phyloP scores from a whole-genome alignment of 2,888 invertebrate species.

The Trypoxylon attenuatum region DNA sequence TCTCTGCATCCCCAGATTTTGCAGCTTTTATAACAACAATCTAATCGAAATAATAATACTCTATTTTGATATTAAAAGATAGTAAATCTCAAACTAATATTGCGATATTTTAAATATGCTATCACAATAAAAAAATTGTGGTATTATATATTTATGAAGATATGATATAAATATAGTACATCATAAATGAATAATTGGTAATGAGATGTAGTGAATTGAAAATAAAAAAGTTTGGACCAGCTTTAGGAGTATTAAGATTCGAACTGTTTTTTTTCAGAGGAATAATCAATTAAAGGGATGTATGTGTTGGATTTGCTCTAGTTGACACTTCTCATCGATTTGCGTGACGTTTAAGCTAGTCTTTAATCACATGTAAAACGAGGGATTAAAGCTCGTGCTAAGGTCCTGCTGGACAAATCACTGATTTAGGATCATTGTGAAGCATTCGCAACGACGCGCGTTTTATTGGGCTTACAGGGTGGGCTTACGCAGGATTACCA shows the following conservation, averaged over 20 bases:
- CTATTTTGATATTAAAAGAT: background rate
- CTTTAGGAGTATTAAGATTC: conserved; percentile 8
- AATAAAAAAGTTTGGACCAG: background rate
- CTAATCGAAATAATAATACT: too few relatives aligned
- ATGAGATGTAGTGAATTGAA: too few relatives aligned
- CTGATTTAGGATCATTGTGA: conserved; percentile 63
- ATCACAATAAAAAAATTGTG: too few relatives aligned
- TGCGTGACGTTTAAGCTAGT: conserved; percentile 55
- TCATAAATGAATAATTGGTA: too few relatives aligned
- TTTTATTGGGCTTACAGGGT: conserved; percentile 59
- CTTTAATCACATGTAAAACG: conserved; percentile 69
- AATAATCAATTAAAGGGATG: too few relatives aligned
- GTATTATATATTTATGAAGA: too few relatives aligned
- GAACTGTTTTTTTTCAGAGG: background rate
- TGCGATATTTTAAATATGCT: too few relatives aligned
- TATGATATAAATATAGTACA: too few relatives aligned
- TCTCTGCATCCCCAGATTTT: background rate
- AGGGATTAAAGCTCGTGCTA: conserved; percentile 59
- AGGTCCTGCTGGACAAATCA: conserved; percentile 58
- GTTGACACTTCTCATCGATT: conserved; percentile 31
- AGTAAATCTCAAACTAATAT: background rate
- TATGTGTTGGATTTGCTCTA: conserved; percentile 1
- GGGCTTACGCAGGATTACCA: conserved; percentile 65
- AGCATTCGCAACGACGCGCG: conserved; percentile 41
- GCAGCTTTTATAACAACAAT: too few relatives aligned